Evolutionary conservation across 2,888 invertebrate genomes (phyloP).

Genomic region (Omphaloscelis lunosa): DNA sequence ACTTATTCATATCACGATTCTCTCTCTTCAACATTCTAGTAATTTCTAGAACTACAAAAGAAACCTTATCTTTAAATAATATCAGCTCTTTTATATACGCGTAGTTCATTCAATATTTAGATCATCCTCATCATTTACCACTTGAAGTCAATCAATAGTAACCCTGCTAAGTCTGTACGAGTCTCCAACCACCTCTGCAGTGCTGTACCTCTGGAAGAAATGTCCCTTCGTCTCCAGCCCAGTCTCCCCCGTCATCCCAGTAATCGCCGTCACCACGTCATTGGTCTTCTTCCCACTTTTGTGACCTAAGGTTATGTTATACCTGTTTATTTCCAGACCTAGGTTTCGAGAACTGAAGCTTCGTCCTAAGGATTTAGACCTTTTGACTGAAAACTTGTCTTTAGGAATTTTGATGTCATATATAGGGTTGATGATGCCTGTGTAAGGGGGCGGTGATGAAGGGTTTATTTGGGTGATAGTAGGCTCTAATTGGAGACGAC

Average conservation of each 20-base stretch:
- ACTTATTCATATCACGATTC: neutral
- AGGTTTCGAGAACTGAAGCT: conserved; percentile 80
- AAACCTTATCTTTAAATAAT: neutral
- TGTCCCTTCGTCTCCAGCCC: conserved; percentile 81
- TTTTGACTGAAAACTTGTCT: conserved; percentile 84
- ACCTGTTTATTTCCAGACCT: conserved; percentile 80
- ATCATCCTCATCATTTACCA: too few species aligned
- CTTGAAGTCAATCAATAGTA: conserved; percentile 82
- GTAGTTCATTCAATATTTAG: neutral
- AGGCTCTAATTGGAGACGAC: conserved; percentile 66
- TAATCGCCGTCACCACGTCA: conserved; percentile 85
- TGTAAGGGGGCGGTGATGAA: conserved; percentile 73
- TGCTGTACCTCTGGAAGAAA: conserved; percentile 81
- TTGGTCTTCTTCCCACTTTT: conserved; percentile 81
- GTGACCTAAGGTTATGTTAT: conserved; percentile 83
- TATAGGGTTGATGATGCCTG: conserved; percentile 86
- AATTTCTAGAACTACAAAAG: neutral
- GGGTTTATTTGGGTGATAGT: conserved; percentile 60
- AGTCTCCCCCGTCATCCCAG: conserved; percentile 80
- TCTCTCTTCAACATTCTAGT: neutral
- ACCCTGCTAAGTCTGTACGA: conserved; percentile 83
- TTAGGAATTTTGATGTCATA: conserved; percentile 85
- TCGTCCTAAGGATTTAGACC: conserved; percentile 84
- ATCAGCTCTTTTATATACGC: neutral
- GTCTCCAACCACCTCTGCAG: conserved; percentile 83